A percentile compares a stretch with the other conserved stretches of the same genome.
Conservation (phyloP, 2,888 invertebrate genomes). For the Stenchaetothrips biformis region DNA sequence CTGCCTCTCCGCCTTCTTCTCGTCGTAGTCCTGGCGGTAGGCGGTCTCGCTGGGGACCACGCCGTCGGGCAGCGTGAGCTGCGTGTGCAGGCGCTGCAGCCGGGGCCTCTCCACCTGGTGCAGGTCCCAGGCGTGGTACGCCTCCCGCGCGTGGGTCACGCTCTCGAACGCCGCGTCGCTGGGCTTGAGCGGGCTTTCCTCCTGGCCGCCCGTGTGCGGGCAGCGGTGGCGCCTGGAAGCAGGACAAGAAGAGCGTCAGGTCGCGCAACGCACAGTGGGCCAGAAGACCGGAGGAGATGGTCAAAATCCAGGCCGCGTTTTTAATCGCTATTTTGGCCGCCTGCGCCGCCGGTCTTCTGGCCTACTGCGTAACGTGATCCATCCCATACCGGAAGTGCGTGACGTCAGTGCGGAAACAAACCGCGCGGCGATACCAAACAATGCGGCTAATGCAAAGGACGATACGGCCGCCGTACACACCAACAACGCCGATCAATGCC, state of each 20-base stretch:
- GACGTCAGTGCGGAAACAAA: too few relatives aligned
- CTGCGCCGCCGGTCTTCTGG: too few relatives aligned
- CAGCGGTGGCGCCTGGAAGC: conserved; percentile 74
- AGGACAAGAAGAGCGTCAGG: conserved; percentile 31
- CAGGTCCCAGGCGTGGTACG: conserved; percentile 41
- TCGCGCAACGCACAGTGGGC: too few relatives aligned
- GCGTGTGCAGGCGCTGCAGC: conserved; percentile 42
- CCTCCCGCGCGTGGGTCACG: conserved; percentile 40
- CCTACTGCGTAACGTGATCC: too few relatives aligned
- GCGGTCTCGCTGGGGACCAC: conserved; percentile 52
- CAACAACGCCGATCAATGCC: too few relatives aligned
- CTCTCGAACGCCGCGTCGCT: conserved; percentile 37
- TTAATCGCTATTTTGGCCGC: too few relatives aligned
- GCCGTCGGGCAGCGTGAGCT: conserved; percentile 40
- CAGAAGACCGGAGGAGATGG: too few relatives aligned
- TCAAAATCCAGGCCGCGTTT: too few relatives aligned
- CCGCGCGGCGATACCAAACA: too few relatives aligned
- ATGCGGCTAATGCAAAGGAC: too few relatives aligned
- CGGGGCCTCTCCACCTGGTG: conserved; percentile 43
- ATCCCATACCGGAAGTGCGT: too few relatives aligned
- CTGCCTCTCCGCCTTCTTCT: conserved; percentile 58
- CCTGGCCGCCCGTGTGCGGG: conserved; percentile 55
- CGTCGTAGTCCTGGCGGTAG: conserved; percentile 61
- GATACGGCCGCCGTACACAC: too few relatives aligned
- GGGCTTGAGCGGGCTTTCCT: conserved; percentile 38